phyloP scores from a whole-genome alignment of 2,113 vertebrate species.

The Gasterosteus aculeatus region DNA sequence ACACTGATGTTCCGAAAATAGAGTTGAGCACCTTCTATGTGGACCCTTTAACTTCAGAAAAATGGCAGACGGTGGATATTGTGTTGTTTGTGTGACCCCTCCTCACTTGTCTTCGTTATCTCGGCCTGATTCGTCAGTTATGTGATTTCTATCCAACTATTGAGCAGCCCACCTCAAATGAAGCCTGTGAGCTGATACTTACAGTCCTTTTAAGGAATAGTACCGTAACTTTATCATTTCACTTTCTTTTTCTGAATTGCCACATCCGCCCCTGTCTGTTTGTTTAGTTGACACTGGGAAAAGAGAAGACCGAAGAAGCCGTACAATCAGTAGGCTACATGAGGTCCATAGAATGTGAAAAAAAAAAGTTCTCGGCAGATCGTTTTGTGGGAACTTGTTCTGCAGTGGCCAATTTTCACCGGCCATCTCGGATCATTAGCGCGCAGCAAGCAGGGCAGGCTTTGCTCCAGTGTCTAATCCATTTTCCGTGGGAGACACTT shows the following conservation, averaged over 20 bases:
- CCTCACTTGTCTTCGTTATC: background rate
- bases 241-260: background rate
- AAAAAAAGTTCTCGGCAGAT: slow-evolving; percentile 7
- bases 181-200: background rate
- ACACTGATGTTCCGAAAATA: background rate
- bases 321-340: background rate
- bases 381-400: slow-evolving; percentile 3
- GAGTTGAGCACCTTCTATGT: background rate
- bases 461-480: slow-evolving; percentile 57
- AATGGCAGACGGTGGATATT: background rate
- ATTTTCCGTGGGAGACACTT: slow-evolving; percentile 58
- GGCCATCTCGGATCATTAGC: slow-evolving; percentile 34
- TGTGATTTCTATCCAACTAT: slow-evolving; percentile 21
- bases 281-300: background rate
- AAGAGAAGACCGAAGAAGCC: background rate
- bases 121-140: slow-evolving; percentile 48
- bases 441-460: slow-evolving; percentile 32
- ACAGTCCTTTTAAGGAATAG: background rate
- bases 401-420: slow-evolving; percentile 36
- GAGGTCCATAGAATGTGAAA: background rate
- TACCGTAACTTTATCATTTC: background rate
- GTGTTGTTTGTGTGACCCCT: background rate
- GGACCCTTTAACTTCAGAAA: background rate
- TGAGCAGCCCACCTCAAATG: slow-evolving; percentile 11
- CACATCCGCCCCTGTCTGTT: background rate